Conservation (phyloP, 2,113 vertebrate genomes). For the Mirounga angustirostris region DNA sequence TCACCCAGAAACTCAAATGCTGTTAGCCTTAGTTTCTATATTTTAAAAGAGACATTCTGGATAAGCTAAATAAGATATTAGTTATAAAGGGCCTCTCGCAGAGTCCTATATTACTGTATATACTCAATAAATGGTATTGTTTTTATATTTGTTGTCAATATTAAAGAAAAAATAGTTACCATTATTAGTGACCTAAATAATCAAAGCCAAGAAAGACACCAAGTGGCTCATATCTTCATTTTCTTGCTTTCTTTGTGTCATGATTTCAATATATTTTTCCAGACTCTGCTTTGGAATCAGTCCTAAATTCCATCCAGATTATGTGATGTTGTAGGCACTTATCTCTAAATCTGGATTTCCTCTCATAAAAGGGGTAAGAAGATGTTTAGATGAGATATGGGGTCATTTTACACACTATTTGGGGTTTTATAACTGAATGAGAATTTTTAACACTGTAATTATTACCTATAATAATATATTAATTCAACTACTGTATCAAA, state of each 20-base stretch:
- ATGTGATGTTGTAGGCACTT: background rate
- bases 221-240: background rate
- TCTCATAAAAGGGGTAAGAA: background rate
- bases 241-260: background rate
- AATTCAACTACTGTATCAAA: background rate
- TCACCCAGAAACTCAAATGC: background rate
- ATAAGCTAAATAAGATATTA: background rate
- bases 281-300: background rate
- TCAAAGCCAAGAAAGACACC: background rate
- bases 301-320: background rate
- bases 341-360: background rate
- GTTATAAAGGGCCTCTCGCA: background rate
- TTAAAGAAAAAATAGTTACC: background rate
- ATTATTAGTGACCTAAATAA: background rate
- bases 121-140: background rate
- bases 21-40: background rate
- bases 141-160: background rate
- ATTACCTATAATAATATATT: background rate
- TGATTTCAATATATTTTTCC: background rate
- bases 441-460: background rate
- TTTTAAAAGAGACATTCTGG: background rate
- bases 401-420: background rate
- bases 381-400: background rate
- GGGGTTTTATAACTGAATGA: background rate
- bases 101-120: background rate